These are phyloP conservation scores for Pocillopora grandis DNA, from an alignment of 92 coral and sea anemone genomes.

Conservation along the genomic window DNA sequence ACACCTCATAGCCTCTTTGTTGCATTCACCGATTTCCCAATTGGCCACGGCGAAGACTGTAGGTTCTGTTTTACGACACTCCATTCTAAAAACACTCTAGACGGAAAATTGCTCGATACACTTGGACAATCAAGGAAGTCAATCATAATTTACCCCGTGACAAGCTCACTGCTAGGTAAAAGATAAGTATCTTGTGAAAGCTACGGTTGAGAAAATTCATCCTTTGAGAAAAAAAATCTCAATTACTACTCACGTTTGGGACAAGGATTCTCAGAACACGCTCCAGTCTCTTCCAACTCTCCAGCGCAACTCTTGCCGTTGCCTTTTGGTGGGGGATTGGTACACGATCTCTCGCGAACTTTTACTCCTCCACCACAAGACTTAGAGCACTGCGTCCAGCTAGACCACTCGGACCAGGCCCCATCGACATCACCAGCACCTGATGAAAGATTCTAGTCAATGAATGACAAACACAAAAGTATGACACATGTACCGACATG, in stretches of 20 bases:
- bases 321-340: conserved; percentile 62
- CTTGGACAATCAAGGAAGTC: no score
- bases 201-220: neutral
- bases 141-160: no score
- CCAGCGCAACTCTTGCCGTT: conserved; percentile 58
- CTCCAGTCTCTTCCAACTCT: conserved; percentile 44
- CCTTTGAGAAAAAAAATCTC: neutral
- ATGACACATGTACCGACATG: no score
- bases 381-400: conserved; percentile 62
- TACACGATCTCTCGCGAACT: conserved; percentile 55
- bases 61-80: no score
- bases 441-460: neutral
- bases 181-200: neutral
- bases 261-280: conserved; percentile 59
- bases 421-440: conserved; percentile 67
- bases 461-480: neutral
- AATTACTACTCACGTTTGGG: conserved; percentile 52
- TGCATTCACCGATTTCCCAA: no score
- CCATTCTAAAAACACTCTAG: no score
- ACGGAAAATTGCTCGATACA: no score
- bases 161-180: no score
- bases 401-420: conserved; percentile 55
- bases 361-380: conserved; percentile 66
- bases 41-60: no score
- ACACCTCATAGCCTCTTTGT: no score